These are phyloP conservation scores for Tympanoctomys barrerae DNA, from an alignment of 2,797 vertebrate genomes.

Conservation along the genomic window DNA sequence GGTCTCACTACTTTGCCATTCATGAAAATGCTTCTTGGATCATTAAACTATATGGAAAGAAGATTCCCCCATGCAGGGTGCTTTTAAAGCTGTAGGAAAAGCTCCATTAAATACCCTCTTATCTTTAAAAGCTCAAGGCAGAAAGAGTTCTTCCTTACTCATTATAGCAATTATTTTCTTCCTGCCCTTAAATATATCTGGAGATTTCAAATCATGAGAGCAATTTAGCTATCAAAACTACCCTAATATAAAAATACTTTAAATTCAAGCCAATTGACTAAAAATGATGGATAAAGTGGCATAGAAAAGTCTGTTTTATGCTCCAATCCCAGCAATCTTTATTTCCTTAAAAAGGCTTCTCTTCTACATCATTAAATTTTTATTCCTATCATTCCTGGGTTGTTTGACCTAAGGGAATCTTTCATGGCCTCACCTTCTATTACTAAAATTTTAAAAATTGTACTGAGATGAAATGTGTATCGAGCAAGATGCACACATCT, in stretches of 20 bases:
- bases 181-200: slow-evolving; percentile 77
- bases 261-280: slow-evolving; percentile 68
- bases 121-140: slow-evolving; percentile 70
- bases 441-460: slow-evolving; percentile 26
- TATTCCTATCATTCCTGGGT: slow-evolving; percentile 63
- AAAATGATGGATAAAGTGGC: slow-evolving; percentile 67
- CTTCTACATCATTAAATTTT: slow-evolving; percentile 73
- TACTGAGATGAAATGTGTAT: background rate
- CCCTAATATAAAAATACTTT: slow-evolving; percentile 77
- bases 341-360: slow-evolving; percentile 69
- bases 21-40: slow-evolving; percentile 56
- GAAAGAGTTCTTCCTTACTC: slow-evolving; percentile 68
- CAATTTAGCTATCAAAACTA: slow-evolving; percentile 80
- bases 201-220: slow-evolving; percentile 75
- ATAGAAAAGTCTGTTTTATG: slow-evolving; percentile 40
- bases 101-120: slow-evolving; percentile 72
- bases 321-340: slow-evolving; percentile 54
- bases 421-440: slow-evolving; percentile 47
- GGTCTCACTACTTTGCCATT: slow-evolving; percentile 41
- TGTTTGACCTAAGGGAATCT: slow-evolving; percentile 59
- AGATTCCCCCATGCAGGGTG: background rate
- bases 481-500: background rate
- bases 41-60: slow-evolving; percentile 69
- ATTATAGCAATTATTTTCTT: slow-evolving; percentile 78
- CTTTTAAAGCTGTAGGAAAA: slow-evolving; percentile 75